These are phyloP conservation scores for Astropecten irregularis DNA, from an alignment of 53 echinoderm and acorn worm species.

Conservation along the genomic window DNA sequence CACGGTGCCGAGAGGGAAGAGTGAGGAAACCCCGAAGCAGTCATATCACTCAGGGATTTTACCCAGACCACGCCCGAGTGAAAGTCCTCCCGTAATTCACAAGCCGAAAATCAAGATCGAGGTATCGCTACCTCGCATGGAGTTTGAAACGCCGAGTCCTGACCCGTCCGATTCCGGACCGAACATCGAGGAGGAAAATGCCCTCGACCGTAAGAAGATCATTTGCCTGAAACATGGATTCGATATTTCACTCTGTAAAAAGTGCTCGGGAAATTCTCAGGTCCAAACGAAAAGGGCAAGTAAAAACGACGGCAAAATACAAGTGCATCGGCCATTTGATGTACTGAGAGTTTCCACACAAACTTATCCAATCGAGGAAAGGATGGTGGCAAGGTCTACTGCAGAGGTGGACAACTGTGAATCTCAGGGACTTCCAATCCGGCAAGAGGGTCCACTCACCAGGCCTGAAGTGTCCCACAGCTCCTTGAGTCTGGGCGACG, in stretches of 20 bases:
- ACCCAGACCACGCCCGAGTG: slow-evolving; percentile 22
- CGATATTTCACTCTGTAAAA: background rate
- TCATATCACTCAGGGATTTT: slow-evolving; percentile 40
- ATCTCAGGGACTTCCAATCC: background rate
- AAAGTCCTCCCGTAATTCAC: background rate
- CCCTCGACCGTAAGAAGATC: background rate
- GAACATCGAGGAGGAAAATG: background rate
- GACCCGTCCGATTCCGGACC: background rate
- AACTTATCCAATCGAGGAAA: slow-evolving; percentile 25
- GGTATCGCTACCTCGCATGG: slow-evolving; percentile 66
- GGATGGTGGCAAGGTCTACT: no score
- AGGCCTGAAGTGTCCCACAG: background rate
- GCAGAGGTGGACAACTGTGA: background rate
- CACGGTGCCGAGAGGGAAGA: no score
- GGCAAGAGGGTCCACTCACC: background rate
- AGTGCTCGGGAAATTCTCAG: background rate
- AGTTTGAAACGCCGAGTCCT: slow-evolving; percentile 33
- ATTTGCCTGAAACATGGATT: background rate
- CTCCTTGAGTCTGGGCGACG: background rate
- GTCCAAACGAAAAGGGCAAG: no score
- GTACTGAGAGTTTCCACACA: background rate
- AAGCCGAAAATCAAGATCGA: slow-evolving; percentile 53
- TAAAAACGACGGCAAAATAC: no score
- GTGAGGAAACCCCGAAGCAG: background rate
- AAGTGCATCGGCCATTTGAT: no score